These are phyloP conservation scores for Thereva nobilitata DNA, from an alignment of 2,888 invertebrate species.

Conservation along the genomic window DNA sequence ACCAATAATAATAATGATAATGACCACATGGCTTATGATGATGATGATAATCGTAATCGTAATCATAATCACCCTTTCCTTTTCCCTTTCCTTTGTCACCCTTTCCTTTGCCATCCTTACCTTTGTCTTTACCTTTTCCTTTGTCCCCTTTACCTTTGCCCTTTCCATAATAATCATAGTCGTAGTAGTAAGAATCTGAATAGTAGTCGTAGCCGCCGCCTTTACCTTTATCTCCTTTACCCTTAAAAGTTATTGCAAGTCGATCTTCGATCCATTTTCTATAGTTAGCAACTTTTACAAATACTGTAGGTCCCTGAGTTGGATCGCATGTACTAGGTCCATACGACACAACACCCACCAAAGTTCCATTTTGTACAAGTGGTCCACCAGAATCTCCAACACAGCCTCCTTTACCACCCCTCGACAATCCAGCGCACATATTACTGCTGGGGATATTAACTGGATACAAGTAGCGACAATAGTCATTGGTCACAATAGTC, in stretches of 20 bases:
- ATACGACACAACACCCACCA: constrained; percentile 56
- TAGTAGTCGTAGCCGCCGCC: too few relatives aligned
- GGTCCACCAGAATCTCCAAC: constrained; percentile 46
- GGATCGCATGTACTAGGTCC: constrained; percentile 52
- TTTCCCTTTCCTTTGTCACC: too few relatives aligned
- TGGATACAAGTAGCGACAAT: constrained; percentile 31
- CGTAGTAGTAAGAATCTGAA: too few relatives aligned
- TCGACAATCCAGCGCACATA: constrained; percentile 40
- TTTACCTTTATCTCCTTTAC: too few relatives aligned
- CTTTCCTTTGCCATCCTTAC: too few relatives aligned
- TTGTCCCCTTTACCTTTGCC: too few relatives aligned
- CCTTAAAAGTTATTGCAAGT: neutral
- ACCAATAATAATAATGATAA: too few relatives aligned
- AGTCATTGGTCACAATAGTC: constrained; percentile 30
- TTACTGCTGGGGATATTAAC: constrained; percentile 34
- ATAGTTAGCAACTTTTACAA: constrained; percentile 51
- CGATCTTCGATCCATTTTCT: constrained; percentile 45
- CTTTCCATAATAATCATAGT: too few relatives aligned
- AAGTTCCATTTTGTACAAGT: constrained; percentile 41
- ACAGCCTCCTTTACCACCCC: constrained; percentile 39
- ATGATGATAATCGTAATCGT: too few relatives aligned
- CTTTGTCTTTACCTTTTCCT: too few relatives aligned
- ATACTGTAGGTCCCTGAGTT: constrained; percentile 50
- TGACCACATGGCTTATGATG: too few relatives aligned
- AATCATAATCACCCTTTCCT: too few relatives aligned